Base-by-base conservation (phyloP, 2,113 vertebrate species). In the Cheirogaleus medius region DNA sequence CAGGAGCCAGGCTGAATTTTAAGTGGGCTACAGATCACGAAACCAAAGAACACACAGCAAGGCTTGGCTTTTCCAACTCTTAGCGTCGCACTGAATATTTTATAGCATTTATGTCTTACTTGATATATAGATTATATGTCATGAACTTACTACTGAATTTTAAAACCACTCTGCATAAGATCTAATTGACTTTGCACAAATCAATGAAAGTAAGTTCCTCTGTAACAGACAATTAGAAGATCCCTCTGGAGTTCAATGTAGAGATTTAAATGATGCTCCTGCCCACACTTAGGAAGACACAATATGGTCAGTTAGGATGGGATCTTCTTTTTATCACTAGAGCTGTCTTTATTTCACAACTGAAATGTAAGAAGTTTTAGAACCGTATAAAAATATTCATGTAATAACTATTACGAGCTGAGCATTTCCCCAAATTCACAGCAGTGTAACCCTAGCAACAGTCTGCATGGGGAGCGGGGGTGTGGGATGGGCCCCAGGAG, bases 381-480 rank as follows among this genome's bases (percentile, higher is more conserved):
- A 42, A 18, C 9, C 60, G 18, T 2, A 34, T 1, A 14, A 25
- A 77, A 54, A 25, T 13, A 54, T 5, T 1, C 12, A 63, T 4
- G 18, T 34, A 71, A 2, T 2, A 1, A 15, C 85, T 6, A 6
- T 7, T 5, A 10, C 0, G 42, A 10, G 44, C 34, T 5, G 37
- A 64, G 32, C 52, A 0, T 12, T 13, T 8, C 20, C n/a, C 69
- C 25, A 25, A 8, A 12, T 1, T 13, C 14, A 3, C 11, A 56
- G n/a, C 39, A 66, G 20, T 3, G 21, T 23, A n/a, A 44, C 56
- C 34, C 32, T 5, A 17, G 87, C 11, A 14, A 39, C 27, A 14
- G 8, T 77, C 52, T 54, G 18, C 52, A 54, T 54, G 52, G 17
- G 52, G 52, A 54, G 17, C 27, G 7, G 27, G 80, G 47, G 34